A percentile compares a stretch with the other conserved stretches of the same genome.
These are phyloP conservation scores for Seira musarum DNA, from an alignment of 2,888 invertebrate species.

Conservation along the genomic window DNA sequence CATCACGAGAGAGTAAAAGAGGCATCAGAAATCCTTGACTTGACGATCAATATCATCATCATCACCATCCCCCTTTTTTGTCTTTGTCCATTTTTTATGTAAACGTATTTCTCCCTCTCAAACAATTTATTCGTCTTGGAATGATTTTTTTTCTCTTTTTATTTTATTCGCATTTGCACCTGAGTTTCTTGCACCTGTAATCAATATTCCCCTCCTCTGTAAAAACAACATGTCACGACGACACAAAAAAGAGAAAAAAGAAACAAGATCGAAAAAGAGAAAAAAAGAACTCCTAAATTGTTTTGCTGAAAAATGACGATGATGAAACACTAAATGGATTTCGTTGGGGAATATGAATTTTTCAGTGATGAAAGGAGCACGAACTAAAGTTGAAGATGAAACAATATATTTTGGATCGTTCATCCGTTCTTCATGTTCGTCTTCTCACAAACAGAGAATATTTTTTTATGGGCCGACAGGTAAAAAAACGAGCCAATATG, in stretches of 20 bases:
- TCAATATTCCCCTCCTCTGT: too few relatives aligned
- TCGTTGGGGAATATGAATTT: constrained; percentile 20
- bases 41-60: too few relatives aligned
- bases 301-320: constrained; percentile 26
- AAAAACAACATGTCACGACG: constrained; percentile 39
- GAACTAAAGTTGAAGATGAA: constrained; percentile 28
- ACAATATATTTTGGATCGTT: constrained; percentile 4
- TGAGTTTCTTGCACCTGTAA: constrained; percentile 55
- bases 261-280: neutral
- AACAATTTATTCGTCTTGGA: too few relatives aligned
- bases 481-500: constrained; percentile 34
- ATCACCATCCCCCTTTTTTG: too few relatives aligned
- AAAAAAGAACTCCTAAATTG: neutral
- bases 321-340: constrained; percentile 50
- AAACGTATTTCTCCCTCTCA: too few relatives aligned
- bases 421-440: too few relatives aligned
- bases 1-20: too few relatives aligned
- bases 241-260: neutral
- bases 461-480: constrained; percentile 41
- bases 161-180: too few relatives aligned
- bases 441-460: neutral
- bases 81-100: too few relatives aligned
- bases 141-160: too few relatives aligned
- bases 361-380: constrained; percentile 45
- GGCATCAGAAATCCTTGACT: too few relatives aligned